phyloP scores from a whole-genome alignment of 2,113 vertebrate species.

The Mungos mungo region DNA sequence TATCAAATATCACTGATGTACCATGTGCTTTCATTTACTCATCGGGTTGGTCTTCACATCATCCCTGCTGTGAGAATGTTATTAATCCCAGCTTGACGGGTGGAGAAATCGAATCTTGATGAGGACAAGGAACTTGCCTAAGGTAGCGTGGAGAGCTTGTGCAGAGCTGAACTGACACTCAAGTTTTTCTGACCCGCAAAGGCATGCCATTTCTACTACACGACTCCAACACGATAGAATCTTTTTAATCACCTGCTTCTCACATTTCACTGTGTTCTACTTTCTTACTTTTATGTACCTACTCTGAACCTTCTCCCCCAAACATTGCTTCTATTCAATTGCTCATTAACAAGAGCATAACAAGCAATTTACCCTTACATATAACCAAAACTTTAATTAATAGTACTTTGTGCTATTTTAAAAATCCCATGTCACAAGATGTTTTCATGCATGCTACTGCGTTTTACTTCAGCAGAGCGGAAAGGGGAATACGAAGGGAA shows the following conservation, averaged over 20 bases:
- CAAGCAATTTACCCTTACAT: conserved; percentile 12
- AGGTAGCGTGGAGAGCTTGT: neutral
- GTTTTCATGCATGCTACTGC: neutral
- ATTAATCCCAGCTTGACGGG: conserved; percentile 6
- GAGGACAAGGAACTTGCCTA: neutral
- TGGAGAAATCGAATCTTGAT: conserved; percentile 9
- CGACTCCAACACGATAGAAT: neutral
- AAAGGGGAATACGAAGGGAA: neutral
- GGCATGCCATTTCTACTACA: neutral
- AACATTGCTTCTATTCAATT: neutral
- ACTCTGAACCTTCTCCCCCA: neutral
- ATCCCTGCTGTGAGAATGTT: neutral
- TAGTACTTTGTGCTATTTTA: neutral
- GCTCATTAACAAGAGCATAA: neutral
- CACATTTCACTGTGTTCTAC: neutral
- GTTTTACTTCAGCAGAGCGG: neutral
- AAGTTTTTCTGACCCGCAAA: neutral
- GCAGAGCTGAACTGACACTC: neutral
- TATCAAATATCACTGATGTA: neutral
- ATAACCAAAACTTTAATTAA: neutral
- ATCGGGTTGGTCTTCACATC: neutral
- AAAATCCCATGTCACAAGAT: neutral
- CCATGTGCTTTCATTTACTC: conserved; percentile 20
- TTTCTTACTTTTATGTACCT: neutral
- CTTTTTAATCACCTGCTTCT: neutral